Evolutionary conservation across 2,797 vertebrate species (phyloP), one percentile per base, ranked within the genome.

Genomic region (Sebastiscus albofasciatus): DNA sequence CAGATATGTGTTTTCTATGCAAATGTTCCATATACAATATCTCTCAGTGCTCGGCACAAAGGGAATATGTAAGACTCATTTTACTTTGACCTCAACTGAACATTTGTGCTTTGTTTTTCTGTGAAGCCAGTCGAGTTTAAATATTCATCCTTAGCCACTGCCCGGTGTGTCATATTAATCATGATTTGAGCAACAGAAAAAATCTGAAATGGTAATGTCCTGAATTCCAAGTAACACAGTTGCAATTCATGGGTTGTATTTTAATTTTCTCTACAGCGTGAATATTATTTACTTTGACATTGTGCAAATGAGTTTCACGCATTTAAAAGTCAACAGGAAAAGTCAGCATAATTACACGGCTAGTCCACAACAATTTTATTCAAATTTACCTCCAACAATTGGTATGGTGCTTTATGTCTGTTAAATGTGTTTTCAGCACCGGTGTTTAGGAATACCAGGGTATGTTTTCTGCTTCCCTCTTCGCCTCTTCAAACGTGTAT

Each of bases 271-370:
- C 60, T 31, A 24, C 82, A 68, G 84, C 24, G 1, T 90, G 85
- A 90, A 86, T 86, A 86, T 85, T 88, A 93, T 92, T 93, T 86
- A 87, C 83, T 92, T 81, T 90, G 80, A 91, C 88, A 88, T 52
- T 87, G 72, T 91, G 88, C 74, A 90, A 92, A 94, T 91, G 52
- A 92, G 67, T 82, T 88, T 87, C 66, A 68, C 74, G 8, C 58
- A 79, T 89, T 85, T 85, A 77, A 86, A 90, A 85, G 82, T 86
- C 72, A 84, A 75, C 64, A 29, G 55, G 34, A 70, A 69, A 86
- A 65, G 65, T 65, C 20, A 7, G 67, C 72, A 74, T 84, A 89
- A 89, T 88, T 76, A 73, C 79, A 79, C 27, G 12, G 20, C 49
- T 31, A 8, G 42, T 78, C 79, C 67, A 54, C 26, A 24, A 46